Evolutionary conservation across 2,888 invertebrate genomes (phyloP).

Genomic region (Cloeon dipterum): DNA sequence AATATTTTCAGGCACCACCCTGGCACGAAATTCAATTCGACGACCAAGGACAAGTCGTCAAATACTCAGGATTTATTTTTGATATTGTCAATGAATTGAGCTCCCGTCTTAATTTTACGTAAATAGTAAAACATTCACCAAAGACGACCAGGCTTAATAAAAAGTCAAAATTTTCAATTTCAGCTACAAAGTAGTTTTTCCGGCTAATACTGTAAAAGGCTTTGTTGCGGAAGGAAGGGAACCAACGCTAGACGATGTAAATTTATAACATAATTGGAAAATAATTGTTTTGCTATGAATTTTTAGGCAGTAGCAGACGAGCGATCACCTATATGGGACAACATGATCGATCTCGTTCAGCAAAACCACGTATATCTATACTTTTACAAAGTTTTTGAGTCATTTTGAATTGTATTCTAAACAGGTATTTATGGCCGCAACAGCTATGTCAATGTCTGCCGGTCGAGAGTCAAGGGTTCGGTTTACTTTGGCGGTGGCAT

Average conservation of each 20-base stretch:
- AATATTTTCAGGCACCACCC: slow-evolving; percentile 48
- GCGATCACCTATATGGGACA: slow-evolving; percentile 16
- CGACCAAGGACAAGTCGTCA: slow-evolving; percentile 28
- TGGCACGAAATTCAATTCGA: slow-evolving; percentile 53
- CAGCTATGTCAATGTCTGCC: slow-evolving; percentile 30
- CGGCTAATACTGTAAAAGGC: neutral
- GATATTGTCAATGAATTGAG: slow-evolving; percentile 57
- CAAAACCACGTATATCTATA: slow-evolving; percentile 22
- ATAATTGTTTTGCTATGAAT: neutral
- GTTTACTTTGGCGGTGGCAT: slow-evolving; percentile 54
- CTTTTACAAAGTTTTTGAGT: too few species aligned
- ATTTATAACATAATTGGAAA: neutral
- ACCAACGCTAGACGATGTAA: slow-evolving; percentile 3
- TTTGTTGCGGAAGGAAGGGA: neutral
- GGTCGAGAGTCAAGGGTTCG: slow-evolving; percentile 27
- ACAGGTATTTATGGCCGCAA: slow-evolving; percentile 29
- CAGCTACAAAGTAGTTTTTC: slow-evolving; percentile 1
- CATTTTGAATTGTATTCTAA: neutral
- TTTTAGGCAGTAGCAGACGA: slow-evolving; percentile 11
- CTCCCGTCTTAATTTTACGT: slow-evolving; percentile 59
- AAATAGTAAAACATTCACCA: slow-evolving; percentile 12
- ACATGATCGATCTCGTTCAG: slow-evolving; percentile 24
- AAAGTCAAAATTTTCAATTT: neutral
- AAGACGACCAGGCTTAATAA: neutral
- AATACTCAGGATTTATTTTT: slow-evolving; percentile 48